A percentile compares a stretch with the other conserved stretches of the same genome.
These are phyloP conservation scores for Xestia xanthographa DNA, from an alignment of 2,888 invertebrate genomes.

Conservation along the genomic window DNA sequence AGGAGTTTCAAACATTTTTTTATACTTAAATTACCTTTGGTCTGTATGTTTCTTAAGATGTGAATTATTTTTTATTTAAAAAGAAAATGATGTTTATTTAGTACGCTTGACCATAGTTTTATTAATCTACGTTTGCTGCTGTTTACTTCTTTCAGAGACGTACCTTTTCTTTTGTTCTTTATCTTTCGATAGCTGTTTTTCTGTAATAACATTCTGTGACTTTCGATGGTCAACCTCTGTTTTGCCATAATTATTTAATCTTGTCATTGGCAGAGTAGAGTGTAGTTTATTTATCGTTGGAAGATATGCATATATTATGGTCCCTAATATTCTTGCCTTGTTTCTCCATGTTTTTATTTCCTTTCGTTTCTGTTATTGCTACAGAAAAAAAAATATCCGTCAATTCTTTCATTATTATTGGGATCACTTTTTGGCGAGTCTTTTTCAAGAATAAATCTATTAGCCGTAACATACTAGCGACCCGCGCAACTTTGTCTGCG, in stretches of 20 bases:
- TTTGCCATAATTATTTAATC: not conserved
- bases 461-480: too few species aligned
- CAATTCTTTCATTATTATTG: not conserved
- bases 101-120: conserved; percentile 19
- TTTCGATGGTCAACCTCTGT: not conserved
- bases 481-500: too few species aligned
- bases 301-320: conserved; percentile 5
- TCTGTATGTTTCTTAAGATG: not conserved
- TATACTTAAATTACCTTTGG: not conserved
- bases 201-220: not conserved
- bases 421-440: not conserved
- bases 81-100: not conserved
- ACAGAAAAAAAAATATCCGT: not conserved
- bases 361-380: not conserved
- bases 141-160: not conserved
- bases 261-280: not conserved
- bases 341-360: not conserved
- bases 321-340: not conserved
- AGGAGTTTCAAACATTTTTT: not conserved
- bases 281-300: not conserved
- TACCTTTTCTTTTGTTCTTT: conserved; percentile 3
- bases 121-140: conserved; percentile 13
- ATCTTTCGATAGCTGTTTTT: not conserved
- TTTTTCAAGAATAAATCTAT: conserved; percentile 1
- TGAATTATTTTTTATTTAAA: not conserved